Evolutionary conservation across 2,888 invertebrate species (phyloP), one percentile per base, ranked within the genome.

Genomic region (Rugalucina vietnamica): DNA sequence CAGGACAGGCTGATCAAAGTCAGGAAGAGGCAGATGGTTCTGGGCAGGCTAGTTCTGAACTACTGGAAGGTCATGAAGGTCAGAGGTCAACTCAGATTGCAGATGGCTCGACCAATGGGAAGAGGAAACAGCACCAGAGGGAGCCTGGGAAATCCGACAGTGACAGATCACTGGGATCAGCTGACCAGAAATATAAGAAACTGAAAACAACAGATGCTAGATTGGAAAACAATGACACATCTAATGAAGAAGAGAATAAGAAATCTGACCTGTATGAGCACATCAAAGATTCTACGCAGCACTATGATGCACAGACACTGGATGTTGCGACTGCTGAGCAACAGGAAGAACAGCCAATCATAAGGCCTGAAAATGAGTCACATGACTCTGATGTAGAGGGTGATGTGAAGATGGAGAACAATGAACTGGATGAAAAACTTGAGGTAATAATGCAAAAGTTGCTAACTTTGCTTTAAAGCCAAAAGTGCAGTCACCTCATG

Each of bases 231-330:
- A 34, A 72, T 27, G 69, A 69, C 29, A 5, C 24, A 24, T 21
- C 80, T 3, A 54, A 82, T 27, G 70, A 77, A 21, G 71, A 81
- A n/a, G 54, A 78, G 21, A 36, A 43, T 37, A 84, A 76, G 49
- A 80, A 87, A 34, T 93, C 95, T 3, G 97, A 97, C 82, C 96
- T 97, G 85, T 98, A 97, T 95, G 97, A 98, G 93, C 98, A 98
- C 93, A 97, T 98, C 1, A 97, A 97, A 91, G 97, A 98, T 88
- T 96, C 97, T 0, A 97, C 97, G 83, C 78, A 84, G 0, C 89
- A 91, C n/a, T 90, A 96, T 86, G 97, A 97, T 92, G 96, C 97
- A 79, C 97, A 97, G 88, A 95, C 95, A 36, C 87, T 96, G 75
- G 96, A 96, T 91, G 95, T 95, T 34, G 96, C 96, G 29, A 96